Conservation (phyloP, 2,113 vertebrate genomes). For the Leptobrachium ailaonicum region DNA sequence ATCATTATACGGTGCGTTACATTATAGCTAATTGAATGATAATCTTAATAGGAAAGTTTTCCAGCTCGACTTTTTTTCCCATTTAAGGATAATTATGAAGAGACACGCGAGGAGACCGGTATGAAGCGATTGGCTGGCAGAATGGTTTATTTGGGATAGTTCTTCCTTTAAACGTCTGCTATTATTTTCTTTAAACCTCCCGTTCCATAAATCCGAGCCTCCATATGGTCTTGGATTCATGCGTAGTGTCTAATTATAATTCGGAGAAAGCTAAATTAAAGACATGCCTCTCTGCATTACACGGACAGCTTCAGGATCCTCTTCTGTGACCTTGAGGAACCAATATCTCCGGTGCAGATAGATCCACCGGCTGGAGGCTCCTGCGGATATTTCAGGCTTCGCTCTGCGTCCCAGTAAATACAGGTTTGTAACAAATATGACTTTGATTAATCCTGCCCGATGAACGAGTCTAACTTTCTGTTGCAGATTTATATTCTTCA, state of each 20-base stretch:
- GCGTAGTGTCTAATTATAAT: constrained; percentile 23
- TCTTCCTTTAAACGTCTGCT: not conserved
- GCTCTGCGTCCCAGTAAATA: too few species aligned
- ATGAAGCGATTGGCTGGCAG: too few species aligned
- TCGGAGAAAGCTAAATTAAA: constrained; percentile 25
- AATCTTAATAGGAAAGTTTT: too few species aligned
- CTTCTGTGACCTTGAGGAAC: constrained; percentile 1
- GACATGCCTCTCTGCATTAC: not conserved
- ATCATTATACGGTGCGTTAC: too few species aligned
- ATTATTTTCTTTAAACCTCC: not conserved
- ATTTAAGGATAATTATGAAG: too few species aligned
- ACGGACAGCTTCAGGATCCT: not conserved
- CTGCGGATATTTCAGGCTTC: not conserved
- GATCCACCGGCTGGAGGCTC: not conserved
- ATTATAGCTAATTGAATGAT: too few species aligned
- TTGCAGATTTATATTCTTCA: too few species aligned
- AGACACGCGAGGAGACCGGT: too few species aligned
- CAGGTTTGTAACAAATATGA: not conserved
- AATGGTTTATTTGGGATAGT: not conserved
- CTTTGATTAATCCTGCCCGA: too few species aligned
- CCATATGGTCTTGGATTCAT: not conserved
- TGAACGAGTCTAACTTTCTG: too few species aligned
- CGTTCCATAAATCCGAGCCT: not conserved
- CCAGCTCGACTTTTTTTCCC: too few species aligned
- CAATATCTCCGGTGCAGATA: not conserved